Conservation (phyloP, 2,888 invertebrate species). For the Mimumesa dahlbomi region DNA sequence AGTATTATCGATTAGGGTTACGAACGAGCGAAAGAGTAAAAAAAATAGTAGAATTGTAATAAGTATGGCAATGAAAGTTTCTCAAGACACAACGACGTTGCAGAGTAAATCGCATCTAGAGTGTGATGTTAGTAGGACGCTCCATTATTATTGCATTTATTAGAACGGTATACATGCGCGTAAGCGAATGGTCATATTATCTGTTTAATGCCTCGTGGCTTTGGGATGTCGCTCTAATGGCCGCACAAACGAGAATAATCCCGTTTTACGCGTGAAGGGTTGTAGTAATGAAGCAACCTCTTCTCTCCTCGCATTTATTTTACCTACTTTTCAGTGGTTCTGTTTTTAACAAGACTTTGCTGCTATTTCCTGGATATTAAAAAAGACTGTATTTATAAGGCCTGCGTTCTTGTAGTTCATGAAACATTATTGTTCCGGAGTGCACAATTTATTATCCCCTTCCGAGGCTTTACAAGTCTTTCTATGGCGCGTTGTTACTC, state of each 20-base stretch:
- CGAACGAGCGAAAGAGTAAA: slow-evolving; percentile 41
- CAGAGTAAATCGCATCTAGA: slow-evolving; percentile 2
- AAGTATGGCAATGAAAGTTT: slow-evolving; percentile 26
- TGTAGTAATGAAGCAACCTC: slow-evolving; percentile 56
- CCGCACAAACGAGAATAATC: slow-evolving; percentile 66
- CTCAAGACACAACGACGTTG: slow-evolving; percentile 2
- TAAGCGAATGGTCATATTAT: slow-evolving; percentile 41
- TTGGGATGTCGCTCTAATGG: slow-evolving; percentile 51
- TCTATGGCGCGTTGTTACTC: too few relatives aligned
- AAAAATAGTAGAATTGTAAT: too few relatives aligned
- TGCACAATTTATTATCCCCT: too few relatives aligned
- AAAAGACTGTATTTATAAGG: too few relatives aligned
- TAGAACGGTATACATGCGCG: slow-evolving; percentile 8
- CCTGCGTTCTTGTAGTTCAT: too few relatives aligned
- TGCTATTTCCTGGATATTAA: neutral
- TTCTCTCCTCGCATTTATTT: slow-evolving; percentile 43
- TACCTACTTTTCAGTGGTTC: neutral
- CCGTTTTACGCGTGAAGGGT: slow-evolving; percentile 63
- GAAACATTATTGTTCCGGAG: too few relatives aligned
- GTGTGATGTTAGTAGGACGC: slow-evolving; percentile 1
- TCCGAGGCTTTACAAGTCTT: too few relatives aligned
- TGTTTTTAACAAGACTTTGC: neutral
- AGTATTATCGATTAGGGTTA: slow-evolving; percentile 50
- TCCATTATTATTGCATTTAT: slow-evolving; percentile 38
- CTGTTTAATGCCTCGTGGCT: slow-evolving; percentile 54